Evolutionary conservation across 2,113 vertebrate species (phyloP).

Genomic region (Cephalopholis sonnerati): DNA sequence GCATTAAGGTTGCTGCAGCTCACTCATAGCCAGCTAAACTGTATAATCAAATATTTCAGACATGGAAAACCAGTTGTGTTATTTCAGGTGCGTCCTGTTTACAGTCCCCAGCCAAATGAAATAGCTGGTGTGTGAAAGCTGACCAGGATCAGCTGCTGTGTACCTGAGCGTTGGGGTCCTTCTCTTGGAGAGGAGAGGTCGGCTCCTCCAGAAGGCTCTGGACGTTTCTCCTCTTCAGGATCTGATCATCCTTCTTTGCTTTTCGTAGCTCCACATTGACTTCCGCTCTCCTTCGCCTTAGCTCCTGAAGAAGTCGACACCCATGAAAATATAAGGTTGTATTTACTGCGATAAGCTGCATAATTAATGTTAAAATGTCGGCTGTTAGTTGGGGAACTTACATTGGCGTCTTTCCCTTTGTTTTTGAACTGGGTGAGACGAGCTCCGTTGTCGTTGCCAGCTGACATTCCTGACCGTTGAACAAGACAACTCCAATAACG

Average conservation of each 20-base stretch:
- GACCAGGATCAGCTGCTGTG: background rate
- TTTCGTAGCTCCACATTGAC: conserved; percentile 93
- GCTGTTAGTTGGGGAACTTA: conserved; percentile 31
- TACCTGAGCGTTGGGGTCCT: conserved; percentile 86
- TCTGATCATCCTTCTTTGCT: conserved; percentile 94
- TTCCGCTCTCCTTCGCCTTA: conserved; percentile 90
- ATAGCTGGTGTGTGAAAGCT: background rate
- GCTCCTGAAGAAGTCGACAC: conserved; percentile 82
- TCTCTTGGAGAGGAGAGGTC: conserved; percentile 88
- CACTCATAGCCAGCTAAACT: background rate
- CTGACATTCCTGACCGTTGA: conserved; percentile 85
- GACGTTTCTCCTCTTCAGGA: conserved; percentile 93
- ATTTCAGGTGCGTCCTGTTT: background rate
- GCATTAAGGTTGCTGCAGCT: background rate
- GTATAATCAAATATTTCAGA: conserved; percentile 1
- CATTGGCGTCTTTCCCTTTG: conserved; percentile 90
- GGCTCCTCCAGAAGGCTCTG: conserved; percentile 88
- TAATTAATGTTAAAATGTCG: rapidly evolving
- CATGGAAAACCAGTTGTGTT: background rate
- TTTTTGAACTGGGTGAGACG: conserved; percentile 94
- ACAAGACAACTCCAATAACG: background rate
- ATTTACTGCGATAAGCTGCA: too few species aligned
- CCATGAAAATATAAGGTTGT: background rate
- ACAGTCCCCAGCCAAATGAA: background rate
- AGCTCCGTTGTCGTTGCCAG: conserved; percentile 83